phyloP scores from a whole-genome alignment of 2,113 vertebrate species.

The Micromys minutus region DNA sequence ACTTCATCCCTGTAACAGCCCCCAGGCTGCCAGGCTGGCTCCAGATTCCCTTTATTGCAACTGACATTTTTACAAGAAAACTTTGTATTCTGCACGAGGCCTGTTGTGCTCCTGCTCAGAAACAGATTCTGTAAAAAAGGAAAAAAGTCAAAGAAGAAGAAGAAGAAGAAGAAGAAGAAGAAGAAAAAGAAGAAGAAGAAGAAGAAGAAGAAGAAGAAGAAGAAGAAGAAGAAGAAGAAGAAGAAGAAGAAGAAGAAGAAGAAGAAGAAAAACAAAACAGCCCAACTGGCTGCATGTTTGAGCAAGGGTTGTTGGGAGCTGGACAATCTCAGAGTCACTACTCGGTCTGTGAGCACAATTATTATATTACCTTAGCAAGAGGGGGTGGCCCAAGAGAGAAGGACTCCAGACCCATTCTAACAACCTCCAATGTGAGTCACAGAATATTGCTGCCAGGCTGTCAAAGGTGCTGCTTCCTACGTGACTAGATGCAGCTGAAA shows the following conservation, averaged over 20 bases:
- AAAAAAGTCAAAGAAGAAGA: not conserved
- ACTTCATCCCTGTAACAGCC: conserved; percentile 76
- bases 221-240: not conserved
- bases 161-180: not conserved
- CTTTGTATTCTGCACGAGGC: conserved; percentile 75
- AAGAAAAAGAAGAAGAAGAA: not conserved
- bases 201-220: not conserved
- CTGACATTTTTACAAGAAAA: conserved; percentile 81
- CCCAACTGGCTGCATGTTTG: not conserved
- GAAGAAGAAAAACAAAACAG: not conserved
- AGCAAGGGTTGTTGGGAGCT: conserved; percentile 41
- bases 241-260: not conserved
- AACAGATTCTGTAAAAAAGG: conserved; percentile 65
- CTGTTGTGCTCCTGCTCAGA: conserved; percentile 65
- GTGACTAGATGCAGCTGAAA: not conserved
- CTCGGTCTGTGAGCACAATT: conserved; percentile 19
- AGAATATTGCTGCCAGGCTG: not conserved
- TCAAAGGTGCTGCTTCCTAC: conserved; percentile 5
- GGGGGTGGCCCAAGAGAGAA: not conserved
- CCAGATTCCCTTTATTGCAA: conserved; percentile 79
- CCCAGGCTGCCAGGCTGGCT: conserved; percentile 75
- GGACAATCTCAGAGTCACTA: conserved; percentile 67
- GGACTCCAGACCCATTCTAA: not conserved
- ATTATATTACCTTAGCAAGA: not conserved
- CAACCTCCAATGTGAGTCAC: not conserved